Evolutionary conservation across 2,113 vertebrate genomes (phyloP).

Genomic region (Suricata suricatta): DNA sequence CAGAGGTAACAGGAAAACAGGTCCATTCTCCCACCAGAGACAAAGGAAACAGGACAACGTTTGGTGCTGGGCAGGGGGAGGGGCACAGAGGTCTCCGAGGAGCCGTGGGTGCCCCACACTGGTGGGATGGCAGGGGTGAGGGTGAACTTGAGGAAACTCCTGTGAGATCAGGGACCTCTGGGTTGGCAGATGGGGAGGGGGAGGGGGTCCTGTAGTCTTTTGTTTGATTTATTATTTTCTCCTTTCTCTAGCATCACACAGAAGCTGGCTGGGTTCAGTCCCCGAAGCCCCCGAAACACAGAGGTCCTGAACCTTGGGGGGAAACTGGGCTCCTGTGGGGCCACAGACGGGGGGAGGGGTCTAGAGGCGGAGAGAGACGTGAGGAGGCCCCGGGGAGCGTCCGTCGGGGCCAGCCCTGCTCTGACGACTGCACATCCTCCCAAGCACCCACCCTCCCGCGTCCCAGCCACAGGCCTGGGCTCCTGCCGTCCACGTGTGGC

Average conservation of each 20-base stretch:
- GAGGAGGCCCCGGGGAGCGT: background rate
- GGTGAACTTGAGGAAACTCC: background rate
- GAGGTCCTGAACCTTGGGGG: background rate
- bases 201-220: too few species aligned
- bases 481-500: background rate
- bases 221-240: background rate
- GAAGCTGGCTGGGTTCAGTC: background rate
- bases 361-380: background rate
- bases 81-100: background rate
- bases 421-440: background rate
- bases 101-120: fast-evolving
- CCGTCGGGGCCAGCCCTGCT: background rate
- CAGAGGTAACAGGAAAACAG: background rate
- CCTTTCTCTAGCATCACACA: background rate
- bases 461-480: background rate
- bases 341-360: background rate
- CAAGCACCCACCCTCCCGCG: background rate
- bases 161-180: too few species aligned
- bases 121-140: too few species aligned
- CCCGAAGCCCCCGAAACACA: background rate
- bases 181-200: fast-evolving
- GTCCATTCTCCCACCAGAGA: background rate
- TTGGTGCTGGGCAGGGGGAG: background rate
- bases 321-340: background rate
- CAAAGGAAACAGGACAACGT: too few species aligned